Evolutionary conservation across 2,113 vertebrate species (phyloP), one percentile per base, ranked within the genome.

Genomic region (Carassius carassius): DNA sequence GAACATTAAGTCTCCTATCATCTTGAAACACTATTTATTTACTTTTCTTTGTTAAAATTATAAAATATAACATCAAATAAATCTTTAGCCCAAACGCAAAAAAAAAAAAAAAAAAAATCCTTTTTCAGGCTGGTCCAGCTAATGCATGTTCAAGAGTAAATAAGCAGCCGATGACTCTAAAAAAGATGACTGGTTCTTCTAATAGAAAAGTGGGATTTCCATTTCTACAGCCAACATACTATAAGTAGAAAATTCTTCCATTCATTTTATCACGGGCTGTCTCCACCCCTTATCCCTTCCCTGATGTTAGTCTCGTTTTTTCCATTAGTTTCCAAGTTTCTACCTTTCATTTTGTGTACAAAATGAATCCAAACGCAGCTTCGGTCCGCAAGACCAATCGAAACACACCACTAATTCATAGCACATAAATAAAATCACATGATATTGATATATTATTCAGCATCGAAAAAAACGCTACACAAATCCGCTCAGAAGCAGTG

Each of bases 401-500:
- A 76, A 76, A 25, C 47, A 37, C 29, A 78, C 35, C 54, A 78
- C 29, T 78, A 23, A 60, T 78, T 60, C 10, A 78, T 21, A 67
- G 49, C 60, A 29, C 35, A 44, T 25, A n/a, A 78, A 37, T 23
- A 37, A 37, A 78, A 41, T 58, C 12, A 17, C 7, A 12, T 19
- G 25, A 25, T 29, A 51, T 8, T 19, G 25, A 25, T 29, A 51
- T 8, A 49, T 25, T 54, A 5, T 47, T 80, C 58, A 41, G n/a
- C 63, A 49, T 54, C 47, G 25, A 58, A 58, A 78, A 17, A 82
- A 23, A 29, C 1, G 3, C 2, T 32, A 41, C 12, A 37, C 19
- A 37, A 37, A 58, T 72, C 67, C 29, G 0, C 4, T n/a, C 19
- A 78, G 2, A 23, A 37, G 6, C 14, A 29, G 35, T 9, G 12